Evolutionary conservation across 2,113 vertebrate species (phyloP).

Genomic region (Psittacula cyanocephala): DNA sequence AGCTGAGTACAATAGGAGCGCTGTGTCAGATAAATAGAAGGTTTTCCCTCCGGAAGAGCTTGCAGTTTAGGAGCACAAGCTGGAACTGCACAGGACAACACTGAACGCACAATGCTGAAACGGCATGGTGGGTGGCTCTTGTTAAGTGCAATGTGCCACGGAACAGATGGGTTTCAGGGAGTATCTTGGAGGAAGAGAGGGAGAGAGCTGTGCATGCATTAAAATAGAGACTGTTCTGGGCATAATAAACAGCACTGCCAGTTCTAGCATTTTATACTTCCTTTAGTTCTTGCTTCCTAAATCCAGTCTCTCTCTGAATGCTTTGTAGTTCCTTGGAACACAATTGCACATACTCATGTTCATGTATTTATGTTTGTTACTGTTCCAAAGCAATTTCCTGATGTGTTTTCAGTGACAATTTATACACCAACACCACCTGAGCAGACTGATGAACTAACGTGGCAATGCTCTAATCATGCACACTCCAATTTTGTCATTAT

Average conservation of each 20-base stretch:
- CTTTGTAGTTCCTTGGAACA: background rate
- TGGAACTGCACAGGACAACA: background rate
- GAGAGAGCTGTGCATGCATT: background rate
- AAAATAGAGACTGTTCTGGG: background rate
- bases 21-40: background rate
- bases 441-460: background rate
- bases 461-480: background rate
- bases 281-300: background rate
- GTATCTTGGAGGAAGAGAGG: background rate
- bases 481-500: background rate
- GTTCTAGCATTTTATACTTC: background rate
- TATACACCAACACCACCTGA: background rate
- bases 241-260: background rate
- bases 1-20: background rate
- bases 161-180: constrained; percentile 26
- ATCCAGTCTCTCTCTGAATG: background rate
- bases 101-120: background rate
- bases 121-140: background rate
- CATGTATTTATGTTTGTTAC: background rate
- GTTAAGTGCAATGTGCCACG: background rate
- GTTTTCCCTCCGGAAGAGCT: background rate
- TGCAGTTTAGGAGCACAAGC: background rate
- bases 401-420: background rate
- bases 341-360: background rate
- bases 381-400: background rate